Evolutionary conservation across 2,113 vertebrate genomes (phyloP).

Genomic region (Colossoma macropomum): DNA sequence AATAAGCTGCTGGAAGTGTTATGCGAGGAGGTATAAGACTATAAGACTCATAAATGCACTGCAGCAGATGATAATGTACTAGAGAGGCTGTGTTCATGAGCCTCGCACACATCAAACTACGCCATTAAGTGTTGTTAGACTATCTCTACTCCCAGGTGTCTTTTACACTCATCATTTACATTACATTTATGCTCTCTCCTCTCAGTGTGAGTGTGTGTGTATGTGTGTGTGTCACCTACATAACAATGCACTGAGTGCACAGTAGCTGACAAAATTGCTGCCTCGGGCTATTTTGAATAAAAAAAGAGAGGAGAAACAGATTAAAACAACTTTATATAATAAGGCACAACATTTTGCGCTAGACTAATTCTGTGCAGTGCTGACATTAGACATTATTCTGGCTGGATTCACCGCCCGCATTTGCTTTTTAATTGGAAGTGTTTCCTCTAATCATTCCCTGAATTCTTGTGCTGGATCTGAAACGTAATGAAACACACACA

Average conservation of each 20-base stretch:
- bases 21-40: not conserved
- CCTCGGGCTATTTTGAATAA: conserved; percentile 21
- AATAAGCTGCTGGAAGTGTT: not conserved
- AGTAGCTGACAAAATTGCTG: conserved; percentile 16
- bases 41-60: not conserved
- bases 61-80: not conserved
- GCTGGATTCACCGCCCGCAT: conserved; percentile 12
- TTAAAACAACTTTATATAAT: conserved; percentile 24
- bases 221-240: not conserved
- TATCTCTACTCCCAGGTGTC: not conserved
- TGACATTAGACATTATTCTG: conserved; percentile 23
- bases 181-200: not conserved
- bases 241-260: not conserved
- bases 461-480: not conserved
- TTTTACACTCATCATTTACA: not conserved
- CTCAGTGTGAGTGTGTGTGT: not conserved
- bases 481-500: not conserved
- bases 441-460: conserved; percentile 1
- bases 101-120: not conserved
- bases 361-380: not conserved
- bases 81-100: not conserved
- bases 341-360: conserved; percentile 5
- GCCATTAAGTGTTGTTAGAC: not conserved
- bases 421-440: conserved; percentile 12
- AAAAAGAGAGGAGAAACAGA: not conserved